Base-by-base conservation (phyloP, 1,140 invertebrate species). In the Diorhabda elongata region DNA sequence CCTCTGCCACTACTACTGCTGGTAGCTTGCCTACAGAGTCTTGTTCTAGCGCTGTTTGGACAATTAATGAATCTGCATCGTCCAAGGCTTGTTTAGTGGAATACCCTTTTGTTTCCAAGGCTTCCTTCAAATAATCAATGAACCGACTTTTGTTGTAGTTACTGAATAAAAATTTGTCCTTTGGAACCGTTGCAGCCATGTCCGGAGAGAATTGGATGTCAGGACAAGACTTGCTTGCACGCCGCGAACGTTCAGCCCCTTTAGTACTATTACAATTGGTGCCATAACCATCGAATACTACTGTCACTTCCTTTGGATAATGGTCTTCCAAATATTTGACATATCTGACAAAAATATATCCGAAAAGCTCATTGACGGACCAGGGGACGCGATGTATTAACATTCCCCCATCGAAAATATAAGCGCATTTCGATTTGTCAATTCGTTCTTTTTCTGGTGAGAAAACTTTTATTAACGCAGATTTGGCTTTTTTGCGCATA, bases 271-370 rank as follows among this genome's bases (percentile, higher is more conserved):
- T 5, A 8, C 2, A 52, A 52, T 52, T 52, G 9, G 7, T 42
- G 4, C 9, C 9, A 44, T 44, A 63, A 42, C 44, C 61, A 44
- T 63, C 2, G 11, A 59, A 59, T 59, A 59, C 58, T 59, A 59
- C 58, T 5, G 58, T 59, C 5, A 59, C 11, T 8, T 59, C 41
- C 5, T 11, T 59, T 59, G 6, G 6, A 41, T 8, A 59, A 59
- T 59, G 2, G 2, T 59, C 11, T n/a, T 11, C 5, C 11, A 59
- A 59, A 59, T 59, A 59, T 8, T 11, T 5, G 5, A 59, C 11
- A 41, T 59, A 59, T 11, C 9, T 52, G 11, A 8, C 11, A 8
- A 41, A 26, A 5, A 11, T 59, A 59, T 59, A 2, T 59, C 11
- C 6, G 5, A n/a, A 11, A 5, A 59, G 5, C 5, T 59, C 58